phyloP scores from a whole-genome alignment of 2,888 invertebrate species.

The Lasioglossum vierecki region DNA sequence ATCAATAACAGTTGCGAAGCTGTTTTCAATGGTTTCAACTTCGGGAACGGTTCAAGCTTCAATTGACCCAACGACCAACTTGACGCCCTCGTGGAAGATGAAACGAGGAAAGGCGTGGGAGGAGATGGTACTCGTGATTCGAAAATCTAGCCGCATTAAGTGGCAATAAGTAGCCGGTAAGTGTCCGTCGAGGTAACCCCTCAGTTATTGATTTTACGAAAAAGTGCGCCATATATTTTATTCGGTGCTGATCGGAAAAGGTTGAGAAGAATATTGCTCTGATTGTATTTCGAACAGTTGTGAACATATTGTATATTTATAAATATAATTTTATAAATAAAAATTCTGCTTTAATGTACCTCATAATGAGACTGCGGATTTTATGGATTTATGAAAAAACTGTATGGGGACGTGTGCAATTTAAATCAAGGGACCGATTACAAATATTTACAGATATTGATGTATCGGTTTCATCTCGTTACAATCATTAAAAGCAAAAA shows the following conservation, averaged over 20 bases:
- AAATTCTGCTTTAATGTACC: background rate
- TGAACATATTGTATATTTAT: background rate
- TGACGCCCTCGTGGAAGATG: slow-evolving; percentile 72
- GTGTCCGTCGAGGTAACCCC: slow-evolving; percentile 22
- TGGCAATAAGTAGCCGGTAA: slow-evolving; percentile 41
- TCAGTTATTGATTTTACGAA: background rate
- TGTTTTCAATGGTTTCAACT: slow-evolving; percentile 79
- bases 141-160: slow-evolving; percentile 46
- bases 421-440: no score
- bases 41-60: slow-evolving; percentile 78
- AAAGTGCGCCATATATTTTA: background rate
- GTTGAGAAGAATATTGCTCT: background rate
- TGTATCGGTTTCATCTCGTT: no score
- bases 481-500: no score
- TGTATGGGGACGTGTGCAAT: no score
- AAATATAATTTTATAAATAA: background rate
- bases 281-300: background rate
- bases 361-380: no score
- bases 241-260: background rate
- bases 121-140: slow-evolving; percentile 55
- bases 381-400: no score
- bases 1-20: slow-evolving; percentile 79
- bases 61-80: slow-evolving; percentile 77
- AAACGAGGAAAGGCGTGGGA: slow-evolving; percentile 54
- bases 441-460: no score